Evolutionary conservation across 2,888 invertebrate species (phyloP).

Genomic region (Ramazzottius varieornatus): DNA sequence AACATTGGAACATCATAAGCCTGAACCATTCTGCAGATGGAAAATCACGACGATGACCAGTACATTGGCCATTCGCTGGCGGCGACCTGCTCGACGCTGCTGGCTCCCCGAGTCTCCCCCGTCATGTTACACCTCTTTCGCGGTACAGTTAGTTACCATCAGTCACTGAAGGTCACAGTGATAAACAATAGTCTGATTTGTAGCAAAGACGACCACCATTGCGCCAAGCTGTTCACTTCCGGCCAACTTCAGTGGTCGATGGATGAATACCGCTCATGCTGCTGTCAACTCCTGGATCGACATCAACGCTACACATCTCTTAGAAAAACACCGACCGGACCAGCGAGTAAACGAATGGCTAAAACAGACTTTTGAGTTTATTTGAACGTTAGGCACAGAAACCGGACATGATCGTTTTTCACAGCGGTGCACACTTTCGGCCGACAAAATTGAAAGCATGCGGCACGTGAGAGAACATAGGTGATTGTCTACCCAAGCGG

Average conservation of each 20-base stretch:
- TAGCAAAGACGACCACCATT: conserved; percentile 52
- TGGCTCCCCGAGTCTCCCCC: conserved; percentile 74
- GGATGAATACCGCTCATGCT: conserved; percentile 90
- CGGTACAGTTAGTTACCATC: conserved; percentile 27
- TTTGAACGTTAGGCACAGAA: too few relatives aligned
- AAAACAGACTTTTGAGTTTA: too few relatives aligned
- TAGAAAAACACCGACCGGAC: conserved; percentile 80
- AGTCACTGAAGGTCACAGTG: neutral
- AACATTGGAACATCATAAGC: too few relatives aligned
- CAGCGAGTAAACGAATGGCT: conserved; percentile 51
- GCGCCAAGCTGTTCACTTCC: conserved; percentile 71
- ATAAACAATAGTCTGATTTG: conserved; percentile 9
- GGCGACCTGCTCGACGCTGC: conserved; percentile 67
- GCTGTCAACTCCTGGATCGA: conserved; percentile 51
- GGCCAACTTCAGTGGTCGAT: conserved; percentile 70
- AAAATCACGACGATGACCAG: conserved; percentile 72
- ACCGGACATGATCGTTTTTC: too few relatives aligned
- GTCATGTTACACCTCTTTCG: conserved; percentile 61
- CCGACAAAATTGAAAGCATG: too few relatives aligned
- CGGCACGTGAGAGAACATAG: too few relatives aligned
- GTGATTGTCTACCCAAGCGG: too few relatives aligned
- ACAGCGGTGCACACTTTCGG: too few relatives aligned
- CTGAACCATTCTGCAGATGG: conserved; percentile 33
- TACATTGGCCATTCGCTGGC: conserved; percentile 75
- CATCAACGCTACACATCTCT: conserved; percentile 83